phyloP scores from a whole-genome alignment of 1,140 invertebrate genomes.

The Rhopalosiphum padi region DNA sequence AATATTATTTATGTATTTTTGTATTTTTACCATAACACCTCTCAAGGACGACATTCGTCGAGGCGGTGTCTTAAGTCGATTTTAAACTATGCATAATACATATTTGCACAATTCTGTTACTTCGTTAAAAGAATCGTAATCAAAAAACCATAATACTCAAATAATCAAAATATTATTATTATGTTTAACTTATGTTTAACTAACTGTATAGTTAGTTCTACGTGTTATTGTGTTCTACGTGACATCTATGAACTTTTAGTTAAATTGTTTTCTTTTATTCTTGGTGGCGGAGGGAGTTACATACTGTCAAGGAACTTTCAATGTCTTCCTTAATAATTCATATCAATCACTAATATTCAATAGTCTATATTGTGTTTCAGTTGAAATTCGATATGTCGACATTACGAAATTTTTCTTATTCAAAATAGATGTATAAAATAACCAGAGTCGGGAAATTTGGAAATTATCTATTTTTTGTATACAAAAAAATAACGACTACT shows the following conservation, averaged over 20 bases:
- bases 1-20: background rate
- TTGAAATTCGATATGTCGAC: background rate
- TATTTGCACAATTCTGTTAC: background rate
- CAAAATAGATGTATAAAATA: background rate
- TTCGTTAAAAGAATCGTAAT: background rate
- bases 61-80: background rate
- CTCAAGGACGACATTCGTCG: background rate
- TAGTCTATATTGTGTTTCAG: background rate
- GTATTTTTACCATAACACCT: background rate
- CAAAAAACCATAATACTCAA: background rate
- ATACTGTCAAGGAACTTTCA: background rate
- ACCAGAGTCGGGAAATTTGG: fast-evolving
- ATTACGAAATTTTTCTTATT: background rate
- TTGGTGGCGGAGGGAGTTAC: no score
- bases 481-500: background rate
- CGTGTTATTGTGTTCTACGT: no score
- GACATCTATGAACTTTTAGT: background rate
- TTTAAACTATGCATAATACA: background rate
- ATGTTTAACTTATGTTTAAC: background rate
- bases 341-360: background rate
- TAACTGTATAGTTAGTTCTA: no score
- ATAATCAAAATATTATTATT: background rate
- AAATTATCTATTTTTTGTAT: background rate
- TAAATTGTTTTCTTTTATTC: background rate
- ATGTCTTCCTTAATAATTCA: background rate